Evolutionary conservation across 2,888 invertebrate species (phyloP), one percentile per base, ranked within the genome.

Genomic region (Drosophila subquinaria): DNA sequence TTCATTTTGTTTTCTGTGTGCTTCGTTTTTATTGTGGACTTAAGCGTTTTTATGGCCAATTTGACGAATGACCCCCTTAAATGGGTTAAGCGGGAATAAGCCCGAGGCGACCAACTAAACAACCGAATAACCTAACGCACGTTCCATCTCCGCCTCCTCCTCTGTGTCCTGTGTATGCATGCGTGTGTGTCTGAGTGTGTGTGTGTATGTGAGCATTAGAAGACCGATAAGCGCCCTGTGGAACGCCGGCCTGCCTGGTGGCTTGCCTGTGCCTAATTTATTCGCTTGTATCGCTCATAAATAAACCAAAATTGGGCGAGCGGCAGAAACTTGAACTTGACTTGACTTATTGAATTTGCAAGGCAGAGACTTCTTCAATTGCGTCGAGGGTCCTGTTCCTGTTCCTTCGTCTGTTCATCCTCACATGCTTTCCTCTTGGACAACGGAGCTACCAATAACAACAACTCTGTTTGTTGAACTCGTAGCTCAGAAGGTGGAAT

Each of bases 11-110:
- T 72, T 66, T 67, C 67, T 64, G 52, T 69, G 66, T 50, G 78
- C 73, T 69, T 62, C 70, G 69, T 66, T 80, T 79, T 75, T 85
- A 76, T 77, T 75, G 83, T 71, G 43, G 77, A 65, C 73, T 84
- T 81, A 87, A 88, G 81, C 79, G 90, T 79, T 90, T 84, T 88
- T 87, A 82, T 81, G 80, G 79, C 73, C 88, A 84, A 90, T 84
- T 81, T 90, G 89, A 81, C 75, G 89, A 82, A 84, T 89, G 90
- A 82, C 81, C 79, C 71, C 55, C 69, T 68, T 76, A 74, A 89
- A 89, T 89, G 84, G 85, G 84, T 87, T 87, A 89, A 89, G 73
- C 79, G 79, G 74, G 69, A 79, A 74, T 68, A 81, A 73, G 73
- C 76, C 69, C 27, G 62, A 68, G 66, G 69, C 73, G 81, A 62